Evolutionary conservation across 2,888 invertebrate species (phyloP).

Genomic region (Macaria liturata): DNA sequence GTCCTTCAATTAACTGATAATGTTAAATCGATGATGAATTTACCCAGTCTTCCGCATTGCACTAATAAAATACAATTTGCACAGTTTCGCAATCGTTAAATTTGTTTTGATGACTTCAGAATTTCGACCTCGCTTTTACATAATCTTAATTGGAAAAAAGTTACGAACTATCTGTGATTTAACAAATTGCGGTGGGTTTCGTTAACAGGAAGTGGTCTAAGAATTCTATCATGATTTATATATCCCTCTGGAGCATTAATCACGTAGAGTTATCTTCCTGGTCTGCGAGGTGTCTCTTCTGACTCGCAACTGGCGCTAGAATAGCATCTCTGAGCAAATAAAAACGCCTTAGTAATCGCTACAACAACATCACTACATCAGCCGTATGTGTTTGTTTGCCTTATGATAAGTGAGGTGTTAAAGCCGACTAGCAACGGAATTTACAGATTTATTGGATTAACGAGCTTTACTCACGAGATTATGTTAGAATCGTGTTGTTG

Average conservation of each 20-base stretch:
- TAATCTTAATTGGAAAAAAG: conserved; percentile 1
- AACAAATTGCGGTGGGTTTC: background rate
- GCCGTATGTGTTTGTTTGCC: conserved; percentile 29
- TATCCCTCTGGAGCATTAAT: conserved; percentile 8
- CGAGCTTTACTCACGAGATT: conserved; percentile 28
- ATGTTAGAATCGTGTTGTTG: conserved; percentile 28
- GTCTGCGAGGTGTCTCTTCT: conserved; percentile 3
- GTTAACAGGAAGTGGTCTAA: conserved; percentile 3
- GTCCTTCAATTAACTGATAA: too few relatives aligned
- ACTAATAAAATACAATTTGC: conserved; percentile 1
- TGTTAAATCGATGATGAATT: too few relatives aligned
- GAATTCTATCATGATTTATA: conserved; percentile 10
- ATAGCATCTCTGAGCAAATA: conserved; percentile 31
- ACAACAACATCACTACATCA: conserved; percentile 31
- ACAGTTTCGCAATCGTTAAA: conserved; percentile 12
- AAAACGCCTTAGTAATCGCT: conserved; percentile 28
- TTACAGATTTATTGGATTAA: conserved; percentile 36
- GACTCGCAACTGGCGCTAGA: conserved; percentile 18
- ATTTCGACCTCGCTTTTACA: conserved; percentile 8
- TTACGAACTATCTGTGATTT: conserved; percentile 4
- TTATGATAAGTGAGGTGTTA: conserved; percentile 37
- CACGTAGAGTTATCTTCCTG: conserved; percentile 10
- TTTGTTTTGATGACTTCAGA: conserved; percentile 14
- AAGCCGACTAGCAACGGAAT: conserved; percentile 34
- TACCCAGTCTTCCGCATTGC: background rate